Conservation (phyloP, 2,888 invertebrate species). For the Stenodema calcarata region DNA sequence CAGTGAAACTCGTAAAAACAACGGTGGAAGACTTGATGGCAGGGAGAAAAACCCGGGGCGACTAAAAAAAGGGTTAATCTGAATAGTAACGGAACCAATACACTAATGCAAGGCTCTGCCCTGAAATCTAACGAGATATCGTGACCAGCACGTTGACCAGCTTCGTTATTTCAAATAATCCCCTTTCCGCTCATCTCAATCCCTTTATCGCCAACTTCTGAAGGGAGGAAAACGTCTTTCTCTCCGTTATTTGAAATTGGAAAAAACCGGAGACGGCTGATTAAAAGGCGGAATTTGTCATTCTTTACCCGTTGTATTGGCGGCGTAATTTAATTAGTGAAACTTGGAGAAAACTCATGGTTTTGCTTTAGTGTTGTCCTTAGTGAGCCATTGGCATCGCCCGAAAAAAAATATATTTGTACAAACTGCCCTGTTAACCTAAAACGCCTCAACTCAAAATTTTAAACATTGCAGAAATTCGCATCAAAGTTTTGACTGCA, state of each 20-base stretch:
- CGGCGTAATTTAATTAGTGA: neutral
- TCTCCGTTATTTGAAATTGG: neutral
- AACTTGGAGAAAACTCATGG: too few relatives aligned
- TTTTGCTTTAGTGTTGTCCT: too few relatives aligned
- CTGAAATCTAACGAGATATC: conserved; percentile 10
- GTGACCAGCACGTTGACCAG: conserved; percentile 3
- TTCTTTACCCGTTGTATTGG: neutral
- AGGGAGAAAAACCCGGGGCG: neutral
- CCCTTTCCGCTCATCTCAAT: neutral
- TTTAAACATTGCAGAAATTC: too few relatives aligned
- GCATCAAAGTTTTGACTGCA: too few relatives aligned
- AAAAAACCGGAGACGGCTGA: neutral
- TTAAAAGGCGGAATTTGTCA: neutral
- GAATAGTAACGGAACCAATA: conserved; percentile 13
- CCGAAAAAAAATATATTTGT: too few relatives aligned
- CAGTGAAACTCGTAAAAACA: neutral
- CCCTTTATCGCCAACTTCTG: neutral
- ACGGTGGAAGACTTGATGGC: neutral
- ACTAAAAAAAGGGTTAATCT: conserved; percentile 10
- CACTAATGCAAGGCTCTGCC: neutral
- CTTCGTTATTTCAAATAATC: neutral
- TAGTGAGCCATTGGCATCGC: too few relatives aligned
- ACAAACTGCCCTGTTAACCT: too few relatives aligned
- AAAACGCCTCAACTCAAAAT: too few relatives aligned
- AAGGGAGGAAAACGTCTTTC: neutral